Evolutionary conservation across 2,113 vertebrate genomes (phyloP), one percentile per base, ranked within the genome.

Genomic region (Cyrtonyx montezumae): DNA sequence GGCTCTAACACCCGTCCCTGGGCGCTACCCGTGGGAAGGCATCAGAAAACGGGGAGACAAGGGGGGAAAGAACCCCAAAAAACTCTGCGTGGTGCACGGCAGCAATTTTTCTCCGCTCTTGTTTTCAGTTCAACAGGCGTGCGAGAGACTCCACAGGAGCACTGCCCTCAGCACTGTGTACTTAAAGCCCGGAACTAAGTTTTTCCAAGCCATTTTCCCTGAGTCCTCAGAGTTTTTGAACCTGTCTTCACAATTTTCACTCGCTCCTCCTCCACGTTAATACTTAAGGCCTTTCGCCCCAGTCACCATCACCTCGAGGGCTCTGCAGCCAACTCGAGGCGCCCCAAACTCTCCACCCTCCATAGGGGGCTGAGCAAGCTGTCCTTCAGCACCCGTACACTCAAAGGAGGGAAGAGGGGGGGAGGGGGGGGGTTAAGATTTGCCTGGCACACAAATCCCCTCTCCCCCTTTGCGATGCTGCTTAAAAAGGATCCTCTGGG

Each of bases 51-150:
- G 56, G 85, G 56, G 66, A 84, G 58, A 68, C 43, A 59, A 93
- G 82, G 36, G 58, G 58, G 76, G 63, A 96, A 97, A 97, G 95
- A 96, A 96, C 91, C 89, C 89, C 95, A 96, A 96, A 96, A 96
- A 92, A 76, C 84, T 96, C 94, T 22, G 40, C 1, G 84, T 58
- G n/a, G n/a, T 20, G 59, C 76, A 15, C 1, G 12, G 75, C 63
- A 92, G 77, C 22, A 22, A n/a, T 51, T 75, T 75, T 43, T 53
- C 46, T 85, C 91, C 88, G 65, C 84, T 88, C 84, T 69, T 34
- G 8, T 30, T 79, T 79, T 84, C 49, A 59, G 23, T 77, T 87
- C 65, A 84, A 61, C 67, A 70, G 75, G 65, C 9, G 1, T 19
- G 66, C 61, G 71, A 55, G 69, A 93, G 90, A 79, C 89, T 96